phyloP scores from a whole-genome alignment of 2,113 vertebrate species.

The Paraplagusia blochii region DNA sequence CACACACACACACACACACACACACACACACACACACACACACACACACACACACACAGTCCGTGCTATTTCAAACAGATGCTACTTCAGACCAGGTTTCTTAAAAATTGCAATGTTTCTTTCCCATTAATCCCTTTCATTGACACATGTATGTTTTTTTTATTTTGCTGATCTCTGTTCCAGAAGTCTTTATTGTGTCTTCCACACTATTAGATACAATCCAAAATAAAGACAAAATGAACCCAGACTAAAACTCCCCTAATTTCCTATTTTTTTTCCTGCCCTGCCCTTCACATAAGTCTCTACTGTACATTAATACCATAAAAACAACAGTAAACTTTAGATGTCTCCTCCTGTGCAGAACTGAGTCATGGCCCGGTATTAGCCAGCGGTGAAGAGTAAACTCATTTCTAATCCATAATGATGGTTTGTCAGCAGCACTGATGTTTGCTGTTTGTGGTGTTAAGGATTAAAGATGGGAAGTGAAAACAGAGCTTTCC shows the following conservation, averaged over 20 bases:
- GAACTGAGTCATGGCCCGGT: constrained; percentile 38
- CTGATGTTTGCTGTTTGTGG: constrained; percentile 33
- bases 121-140: too few species aligned
- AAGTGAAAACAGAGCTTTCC: not conserved
- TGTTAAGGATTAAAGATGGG: constrained; percentile 13
- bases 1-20: constrained; percentile 70
- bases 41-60: constrained; percentile 26
- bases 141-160: too few species aligned
- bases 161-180: too few species aligned
- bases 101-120: too few species aligned
- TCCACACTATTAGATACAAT: too few species aligned
- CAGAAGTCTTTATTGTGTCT: too few species aligned
- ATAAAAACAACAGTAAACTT: constrained; percentile 36
- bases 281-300: constrained; percentile 1
- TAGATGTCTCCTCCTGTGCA: constrained; percentile 32
- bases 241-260: too few species aligned
- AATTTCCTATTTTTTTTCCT: too few species aligned
- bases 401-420: constrained; percentile 38
- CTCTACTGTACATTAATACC: constrained; percentile 35
- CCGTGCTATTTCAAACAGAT: not conserved
- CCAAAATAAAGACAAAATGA: too few species aligned
- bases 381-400: constrained; percentile 28
- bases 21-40: constrained; percentile 16
- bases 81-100: too few species aligned
- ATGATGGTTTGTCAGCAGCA: constrained; percentile 21